A percentile compares a stretch with the other conserved stretches of the same genome.
These are phyloP conservation scores for Seriola quinqueradiata DNA, from an alignment of 2,113 vertebrate genomes.

Conservation along the genomic window DNA sequence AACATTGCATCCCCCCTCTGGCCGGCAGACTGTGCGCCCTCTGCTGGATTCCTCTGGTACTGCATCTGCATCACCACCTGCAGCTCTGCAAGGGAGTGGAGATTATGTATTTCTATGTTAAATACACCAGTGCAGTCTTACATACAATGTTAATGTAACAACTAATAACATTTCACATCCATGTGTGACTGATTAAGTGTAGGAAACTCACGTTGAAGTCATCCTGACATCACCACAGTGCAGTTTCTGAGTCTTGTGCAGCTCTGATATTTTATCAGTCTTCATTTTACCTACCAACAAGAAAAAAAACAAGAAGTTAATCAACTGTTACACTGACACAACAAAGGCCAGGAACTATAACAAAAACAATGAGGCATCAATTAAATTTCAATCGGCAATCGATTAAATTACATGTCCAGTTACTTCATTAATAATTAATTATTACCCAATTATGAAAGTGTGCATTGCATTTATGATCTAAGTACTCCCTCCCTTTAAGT, in stretches of 20 bases:
- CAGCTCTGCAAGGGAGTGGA: neutral
- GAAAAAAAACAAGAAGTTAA: neutral
- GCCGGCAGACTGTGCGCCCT: slow-evolving; percentile 21
- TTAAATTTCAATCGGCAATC: too few species aligned
- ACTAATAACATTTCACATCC: neutral
- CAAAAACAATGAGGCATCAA: too few species aligned
- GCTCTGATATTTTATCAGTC: slow-evolving; percentile 36
- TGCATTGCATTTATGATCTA: too few species aligned
- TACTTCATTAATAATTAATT: too few species aligned
- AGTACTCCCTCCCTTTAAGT: too few species aligned
- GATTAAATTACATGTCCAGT: too few species aligned
- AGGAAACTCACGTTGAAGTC: slow-evolving; percentile 27
- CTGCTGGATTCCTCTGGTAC: slow-evolving; percentile 45
- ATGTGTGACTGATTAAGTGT: neutral
- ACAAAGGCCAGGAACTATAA: too few species aligned
- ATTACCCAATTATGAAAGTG: too few species aligned
- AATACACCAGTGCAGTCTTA: too few species aligned
- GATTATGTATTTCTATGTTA: neutral
- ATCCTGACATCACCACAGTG: neutral
- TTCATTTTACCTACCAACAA: slow-evolving; percentile 55
- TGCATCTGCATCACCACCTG: slow-evolving; percentile 18
- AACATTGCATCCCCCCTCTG: slow-evolving; percentile 12
- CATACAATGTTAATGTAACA: neutral
- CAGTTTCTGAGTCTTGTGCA: neutral
- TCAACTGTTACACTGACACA: too few species aligned